Percentiles rank a stretch among this genome's conserved stretches.
These are phyloP conservation scores for Malurus splendens DNA, from an alignment of 2,797 vertebrate species.

Conservation along the genomic window DNA sequence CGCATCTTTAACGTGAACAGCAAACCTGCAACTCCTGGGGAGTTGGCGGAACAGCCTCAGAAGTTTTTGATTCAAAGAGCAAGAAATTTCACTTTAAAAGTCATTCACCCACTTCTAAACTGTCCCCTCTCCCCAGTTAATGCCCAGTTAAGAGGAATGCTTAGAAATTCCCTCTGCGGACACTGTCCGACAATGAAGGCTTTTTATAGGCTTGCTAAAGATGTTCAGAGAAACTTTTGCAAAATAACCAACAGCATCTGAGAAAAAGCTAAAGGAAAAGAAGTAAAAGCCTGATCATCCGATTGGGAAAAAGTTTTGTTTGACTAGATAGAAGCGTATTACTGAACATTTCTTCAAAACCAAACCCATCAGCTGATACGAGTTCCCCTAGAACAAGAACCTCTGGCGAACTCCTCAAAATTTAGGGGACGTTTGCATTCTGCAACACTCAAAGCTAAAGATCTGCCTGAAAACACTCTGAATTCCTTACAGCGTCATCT, in stretches of 20 bases:
- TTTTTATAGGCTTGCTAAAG: constrained; percentile 8
- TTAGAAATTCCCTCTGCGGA: constrained; percentile 21
- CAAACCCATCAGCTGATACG: constrained; percentile 27
- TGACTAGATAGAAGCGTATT: neutral
- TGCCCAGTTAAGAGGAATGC: neutral
- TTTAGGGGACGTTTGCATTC: constrained; percentile 20
- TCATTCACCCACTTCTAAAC: neutral
- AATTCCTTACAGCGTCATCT: constrained; percentile 43
- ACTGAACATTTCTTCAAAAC: neutral
- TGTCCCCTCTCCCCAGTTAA: neutral
- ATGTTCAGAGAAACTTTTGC: constrained; percentile 38
- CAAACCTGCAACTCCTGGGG: constrained; percentile 37
- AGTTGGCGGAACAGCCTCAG: constrained; percentile 26
- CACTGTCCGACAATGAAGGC: neutral
- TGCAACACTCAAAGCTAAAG: constrained; percentile 28
- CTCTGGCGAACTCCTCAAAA: constrained; percentile 24
- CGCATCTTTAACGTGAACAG: constrained; percentile 35
- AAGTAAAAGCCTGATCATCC: constrained; percentile 62
- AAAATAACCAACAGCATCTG: constrained; percentile 55
- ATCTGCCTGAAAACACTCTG: constrained; percentile 19
- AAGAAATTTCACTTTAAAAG: constrained; percentile 24
- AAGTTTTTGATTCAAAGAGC: constrained; percentile 57
- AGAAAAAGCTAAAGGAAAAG: constrained; percentile 52
- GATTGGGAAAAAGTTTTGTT: constrained; percentile 60
- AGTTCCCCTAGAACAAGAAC: constrained; percentile 44